phyloP scores from a whole-genome alignment of 2,888 invertebrate species.

The Aphidius colemani region DNA sequence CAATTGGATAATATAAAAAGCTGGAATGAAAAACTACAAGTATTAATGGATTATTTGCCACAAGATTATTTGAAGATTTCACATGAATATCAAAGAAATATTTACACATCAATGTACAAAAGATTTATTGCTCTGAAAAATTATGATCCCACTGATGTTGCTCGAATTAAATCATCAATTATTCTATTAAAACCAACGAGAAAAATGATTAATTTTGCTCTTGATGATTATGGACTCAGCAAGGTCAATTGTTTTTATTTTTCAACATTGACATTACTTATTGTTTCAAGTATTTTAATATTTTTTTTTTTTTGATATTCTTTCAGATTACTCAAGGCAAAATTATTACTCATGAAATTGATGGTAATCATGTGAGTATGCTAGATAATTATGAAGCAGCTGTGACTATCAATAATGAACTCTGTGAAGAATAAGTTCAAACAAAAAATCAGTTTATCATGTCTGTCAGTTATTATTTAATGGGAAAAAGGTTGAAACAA shows the following conservation, averaged over 20 bases:
- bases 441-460: no score
- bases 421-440: no score
- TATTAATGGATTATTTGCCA: constrained; percentile 60
- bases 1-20: constrained; percentile 63
- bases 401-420: no score
- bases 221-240: constrained; percentile 70
- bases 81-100: constrained; percentile 56
- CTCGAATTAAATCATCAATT: constrained; percentile 66
- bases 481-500: no score
- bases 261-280: no score
- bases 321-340: no score
- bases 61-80: constrained; percentile 52
- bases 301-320: no score
- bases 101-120: constrained; percentile 61
- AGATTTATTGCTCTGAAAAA: constrained; percentile 64
- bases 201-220: constrained; percentile 61
- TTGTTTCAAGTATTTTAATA: no score
- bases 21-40: constrained; percentile 65
- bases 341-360: no score
- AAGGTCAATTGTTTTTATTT: constrained; percentile 43
- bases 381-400: no score
- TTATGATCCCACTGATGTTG: constrained; percentile 59
- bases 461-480: no score
- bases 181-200: constrained; percentile 70
- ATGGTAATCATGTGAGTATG: no score